phyloP scores from a whole-genome alignment of 2,888 invertebrate species.

The Petrolisthes manimaculis region DNA sequence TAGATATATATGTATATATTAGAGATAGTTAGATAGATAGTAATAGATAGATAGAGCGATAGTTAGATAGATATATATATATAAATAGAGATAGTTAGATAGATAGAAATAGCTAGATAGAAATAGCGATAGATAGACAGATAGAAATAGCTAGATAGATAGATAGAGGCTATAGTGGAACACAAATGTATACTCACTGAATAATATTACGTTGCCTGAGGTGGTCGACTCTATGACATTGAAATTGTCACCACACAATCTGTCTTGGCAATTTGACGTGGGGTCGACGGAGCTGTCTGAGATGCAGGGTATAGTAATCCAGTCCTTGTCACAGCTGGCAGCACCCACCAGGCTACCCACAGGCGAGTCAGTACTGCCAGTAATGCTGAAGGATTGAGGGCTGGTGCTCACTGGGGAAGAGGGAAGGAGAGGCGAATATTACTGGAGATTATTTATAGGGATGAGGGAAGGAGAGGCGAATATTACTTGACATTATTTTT shows the following conservation, averaged over 20 bases:
- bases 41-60: no score
- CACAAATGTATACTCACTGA: conserved; percentile 47
- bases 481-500: no score
- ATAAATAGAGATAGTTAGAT: no score
- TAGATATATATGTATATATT: no score
- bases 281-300: conserved; percentile 42
- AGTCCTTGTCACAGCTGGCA: conserved; percentile 57
- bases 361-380: conserved; percentile 39
- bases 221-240: conserved; percentile 42
- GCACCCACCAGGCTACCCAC: conserved; percentile 51
- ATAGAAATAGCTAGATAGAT: not conserved
- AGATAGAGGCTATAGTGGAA: no score
- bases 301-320: conserved; percentile 65
- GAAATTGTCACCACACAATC: conserved; percentile 62
- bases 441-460: no score
- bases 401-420: conserved; percentile 24
- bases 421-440: not conserved
- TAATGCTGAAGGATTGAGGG: conserved; percentile 62
- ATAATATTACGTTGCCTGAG: conserved; percentile 38
- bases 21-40: no score
- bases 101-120: not conserved
- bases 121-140: not conserved
- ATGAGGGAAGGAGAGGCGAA: no score
- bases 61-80: no score
- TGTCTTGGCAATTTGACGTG: conserved; percentile 55